Evolutionary conservation across 2,888 invertebrate genomes (phyloP), one percentile per base, ranked within the genome.

Genomic region (Molorchus minor): DNA sequence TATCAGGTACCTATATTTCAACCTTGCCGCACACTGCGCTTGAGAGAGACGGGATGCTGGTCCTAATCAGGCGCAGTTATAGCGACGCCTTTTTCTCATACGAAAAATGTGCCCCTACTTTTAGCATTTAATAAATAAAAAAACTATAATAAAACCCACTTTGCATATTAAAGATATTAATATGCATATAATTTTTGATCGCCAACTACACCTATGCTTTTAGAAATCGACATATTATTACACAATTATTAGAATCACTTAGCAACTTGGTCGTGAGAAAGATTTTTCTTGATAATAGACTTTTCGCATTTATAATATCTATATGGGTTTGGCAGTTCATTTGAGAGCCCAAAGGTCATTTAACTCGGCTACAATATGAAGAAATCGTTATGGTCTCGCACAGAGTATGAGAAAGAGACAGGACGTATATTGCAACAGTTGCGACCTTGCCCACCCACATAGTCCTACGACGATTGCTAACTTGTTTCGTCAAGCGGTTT

Each of bases 341-440:
- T 56, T 53, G 61, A 61, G 57, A 61, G 53, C 54, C 52, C 38
- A 40, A 53, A 53, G 64, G 64, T 64, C 64, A 43, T 59, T 62
- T 59, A 64, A 64, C 64, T 64, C 61, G 54, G 58, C 57, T 54
- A 56, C 57, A 61, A 59, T 55, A 55, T 59, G 55, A 51, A n/a
- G 46, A 59, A 59, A 59, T 55, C 44, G 36, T 51, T 45, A 46
- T 49, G 49, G 59, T 59, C 49, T 46, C 21, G 29, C 49, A 43
- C 45, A 51, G 38, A 38, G 13, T 52, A 41, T 38, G 40, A 46
- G 41, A 59, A 51, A 59, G 59, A 55, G 55, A 55, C 33, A 20
- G 35, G 35, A 35, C 40, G 17, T 35, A 38, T 59, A 30, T 51
- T 40, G 61, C 58, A 55, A 61, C 51, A 45, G 40, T 46, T 21